A percentile compares a stretch with the other conserved stretches of the same genome.
These are phyloP conservation scores for Hyalella azteca DNA, from an alignment of 2,888 invertebrate species.

Conservation along the genomic window DNA sequence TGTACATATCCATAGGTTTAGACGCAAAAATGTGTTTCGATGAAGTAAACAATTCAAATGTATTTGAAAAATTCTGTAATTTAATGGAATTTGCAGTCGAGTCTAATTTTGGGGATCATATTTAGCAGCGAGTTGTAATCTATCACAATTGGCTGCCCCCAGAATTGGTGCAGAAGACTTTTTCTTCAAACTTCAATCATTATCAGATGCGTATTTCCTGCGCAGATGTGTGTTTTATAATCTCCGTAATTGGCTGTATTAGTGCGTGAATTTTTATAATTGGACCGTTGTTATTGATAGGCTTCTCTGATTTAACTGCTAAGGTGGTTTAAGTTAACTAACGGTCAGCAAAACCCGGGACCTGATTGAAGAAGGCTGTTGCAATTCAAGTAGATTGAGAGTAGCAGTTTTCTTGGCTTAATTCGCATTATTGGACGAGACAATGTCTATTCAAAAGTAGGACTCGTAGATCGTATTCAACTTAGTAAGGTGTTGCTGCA, in stretches of 20 bases:
- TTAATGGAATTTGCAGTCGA: no score
- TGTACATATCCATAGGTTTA: constrained; percentile 25
- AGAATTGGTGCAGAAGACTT: no score
- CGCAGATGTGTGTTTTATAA: no score
- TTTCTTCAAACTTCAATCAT: no score
- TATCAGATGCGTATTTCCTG: no score
- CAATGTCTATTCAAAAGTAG: background rate
- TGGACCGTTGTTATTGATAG: constrained; percentile 5
- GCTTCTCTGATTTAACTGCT: background rate
- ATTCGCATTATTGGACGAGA: background rate
- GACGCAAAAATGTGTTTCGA: no score
- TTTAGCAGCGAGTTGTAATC: no score
- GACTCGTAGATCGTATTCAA: background rate
- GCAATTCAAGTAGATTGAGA: background rate
- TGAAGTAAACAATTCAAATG: no score
- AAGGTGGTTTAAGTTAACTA: constrained; percentile 5
- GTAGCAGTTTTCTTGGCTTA: constrained; percentile 24
- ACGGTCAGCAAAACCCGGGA: constrained; percentile 7
- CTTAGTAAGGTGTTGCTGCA: background rate
- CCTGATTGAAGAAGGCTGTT: constrained; percentile 31
- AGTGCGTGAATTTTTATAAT: constrained; percentile 1
- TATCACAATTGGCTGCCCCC: no score
- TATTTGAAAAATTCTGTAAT: no score
- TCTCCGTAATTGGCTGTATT: no score
- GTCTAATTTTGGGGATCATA: no score